These are phyloP conservation scores for Antechinus flavipes DNA, from an alignment of 2,113 vertebrate genomes.

Conservation along the genomic window DNA sequence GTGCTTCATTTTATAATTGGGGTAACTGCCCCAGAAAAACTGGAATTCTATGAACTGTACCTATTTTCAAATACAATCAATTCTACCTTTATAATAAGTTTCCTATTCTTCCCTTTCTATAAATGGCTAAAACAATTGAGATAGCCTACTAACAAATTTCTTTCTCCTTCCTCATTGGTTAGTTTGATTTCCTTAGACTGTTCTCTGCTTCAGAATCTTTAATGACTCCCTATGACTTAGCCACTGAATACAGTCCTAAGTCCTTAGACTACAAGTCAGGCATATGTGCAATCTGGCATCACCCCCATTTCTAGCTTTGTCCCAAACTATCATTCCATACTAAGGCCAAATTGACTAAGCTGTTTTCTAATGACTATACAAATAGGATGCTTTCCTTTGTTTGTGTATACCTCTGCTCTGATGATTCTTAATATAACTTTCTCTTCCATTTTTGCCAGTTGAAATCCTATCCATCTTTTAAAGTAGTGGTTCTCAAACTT, in stretches of 20 bases:
- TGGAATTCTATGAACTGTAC: background rate
- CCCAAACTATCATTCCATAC: background rate
- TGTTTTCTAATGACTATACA: background rate
- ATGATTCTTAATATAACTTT: background rate
- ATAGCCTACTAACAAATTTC: background rate
- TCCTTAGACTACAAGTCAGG: background rate
- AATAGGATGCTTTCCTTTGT: background rate
- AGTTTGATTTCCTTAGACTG: background rate
- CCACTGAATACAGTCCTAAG: too few species aligned
- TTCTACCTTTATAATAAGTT: background rate
- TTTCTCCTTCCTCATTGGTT: background rate
- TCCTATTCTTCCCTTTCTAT: background rate
- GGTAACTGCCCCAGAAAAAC: background rate
- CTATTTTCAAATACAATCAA: background rate
- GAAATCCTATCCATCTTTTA: background rate
- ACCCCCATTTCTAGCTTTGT: background rate
- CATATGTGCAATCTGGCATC: background rate
- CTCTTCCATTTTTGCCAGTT: background rate
- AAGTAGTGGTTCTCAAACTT: background rate
- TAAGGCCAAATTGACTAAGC: background rate
- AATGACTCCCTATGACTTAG: background rate
- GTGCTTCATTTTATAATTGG: background rate
- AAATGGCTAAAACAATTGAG: background rate
- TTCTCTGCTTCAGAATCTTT: background rate
- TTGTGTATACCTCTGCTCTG: background rate